phyloP scores from a whole-genome alignment of 2,797 vertebrate genomes.

The Sebastes oblongus region DNA sequence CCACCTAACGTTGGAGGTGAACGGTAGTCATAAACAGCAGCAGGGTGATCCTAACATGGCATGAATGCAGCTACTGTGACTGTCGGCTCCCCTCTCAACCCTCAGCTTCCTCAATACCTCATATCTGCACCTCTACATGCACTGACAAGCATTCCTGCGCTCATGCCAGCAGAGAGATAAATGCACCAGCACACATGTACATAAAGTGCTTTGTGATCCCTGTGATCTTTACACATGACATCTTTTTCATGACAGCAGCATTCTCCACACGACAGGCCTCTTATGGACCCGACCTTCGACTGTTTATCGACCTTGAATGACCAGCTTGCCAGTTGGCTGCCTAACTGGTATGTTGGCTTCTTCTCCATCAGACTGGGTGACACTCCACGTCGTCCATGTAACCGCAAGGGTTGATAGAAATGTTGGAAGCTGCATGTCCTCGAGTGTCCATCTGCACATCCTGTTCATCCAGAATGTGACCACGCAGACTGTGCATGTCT shows the following conservation, averaged over 20 bases:
- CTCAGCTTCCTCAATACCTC: constrained; percentile 18
- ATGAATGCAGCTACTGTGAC: neutral
- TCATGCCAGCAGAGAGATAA: neutral
- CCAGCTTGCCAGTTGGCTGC: neutral
- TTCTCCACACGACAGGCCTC: constrained; percentile 49
- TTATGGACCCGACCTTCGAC: constrained; percentile 50
- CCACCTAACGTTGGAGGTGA: neutral
- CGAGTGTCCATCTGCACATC: neutral
- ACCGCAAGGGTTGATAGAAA: neutral
- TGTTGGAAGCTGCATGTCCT: neutral
- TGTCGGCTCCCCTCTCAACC: neutral
- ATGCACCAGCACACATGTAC: neutral
- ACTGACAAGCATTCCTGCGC: neutral
- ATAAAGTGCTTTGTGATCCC: neutral
- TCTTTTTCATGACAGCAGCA: constrained; percentile 52
- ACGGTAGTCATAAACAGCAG: neutral
- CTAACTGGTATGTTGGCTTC: neutral
- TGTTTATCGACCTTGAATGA: constrained; percentile 43
- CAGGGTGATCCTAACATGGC: constrained; percentile 1
- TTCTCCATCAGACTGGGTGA: neutral
- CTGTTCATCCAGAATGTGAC: neutral
- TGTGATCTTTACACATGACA: constrained; percentile 40
- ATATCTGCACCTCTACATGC: neutral
- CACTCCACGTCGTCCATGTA: neutral
- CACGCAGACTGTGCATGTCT: neutral